Base-by-base conservation (phyloP, 2,797 vertebrate genomes). In the Botia kubotai region DNA sequence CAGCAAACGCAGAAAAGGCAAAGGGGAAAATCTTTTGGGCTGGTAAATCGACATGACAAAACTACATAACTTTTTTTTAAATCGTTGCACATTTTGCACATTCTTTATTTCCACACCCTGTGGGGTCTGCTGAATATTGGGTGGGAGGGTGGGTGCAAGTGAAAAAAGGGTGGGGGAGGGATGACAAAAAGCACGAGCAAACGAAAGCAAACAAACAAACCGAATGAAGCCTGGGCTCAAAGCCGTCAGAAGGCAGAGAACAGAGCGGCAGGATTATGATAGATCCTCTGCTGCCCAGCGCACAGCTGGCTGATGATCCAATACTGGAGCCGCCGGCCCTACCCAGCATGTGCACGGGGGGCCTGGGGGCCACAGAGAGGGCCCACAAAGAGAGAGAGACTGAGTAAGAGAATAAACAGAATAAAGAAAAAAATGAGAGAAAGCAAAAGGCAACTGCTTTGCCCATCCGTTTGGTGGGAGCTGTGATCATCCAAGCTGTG, bases 261-360 rank as follows among this genome's bases (percentile, higher is more conserved):
- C 92, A 94, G 93, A 94, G 93, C 92, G 93, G 86, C 69, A 88
- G 93, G 94, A 94, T 95, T 95, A 95, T 90, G 88, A 91, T 89
- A 91, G 92, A 95, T 94, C 94, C 94, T 90, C 89, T 86, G 91
- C 92, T 93, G 94, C 93, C 93, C 93, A 93, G 91, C 89, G 91
- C 94, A 94, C 94, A 95, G 94, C 94, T 95, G 94, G 94, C 93
- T 94, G 93, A 94, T 94, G 93, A 95, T 95, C 94, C 94, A 90
- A 92, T 92, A 90, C 92, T 93, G 93, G 93, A 94, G 92, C 91
- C 72, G 88, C 87, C 58, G 89, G 81, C 74, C 80, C 85, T 72
- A 89, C 87, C 83, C 91, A 89, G 91, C 93, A 93, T 91, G 92
- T 90, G 91, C 91, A 55, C 89, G 69, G 88, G 92, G 92, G 93